These are phyloP conservation scores for Xanthia icteritia DNA, from an alignment of 2,888 invertebrate genomes.

Conservation along the genomic window DNA sequence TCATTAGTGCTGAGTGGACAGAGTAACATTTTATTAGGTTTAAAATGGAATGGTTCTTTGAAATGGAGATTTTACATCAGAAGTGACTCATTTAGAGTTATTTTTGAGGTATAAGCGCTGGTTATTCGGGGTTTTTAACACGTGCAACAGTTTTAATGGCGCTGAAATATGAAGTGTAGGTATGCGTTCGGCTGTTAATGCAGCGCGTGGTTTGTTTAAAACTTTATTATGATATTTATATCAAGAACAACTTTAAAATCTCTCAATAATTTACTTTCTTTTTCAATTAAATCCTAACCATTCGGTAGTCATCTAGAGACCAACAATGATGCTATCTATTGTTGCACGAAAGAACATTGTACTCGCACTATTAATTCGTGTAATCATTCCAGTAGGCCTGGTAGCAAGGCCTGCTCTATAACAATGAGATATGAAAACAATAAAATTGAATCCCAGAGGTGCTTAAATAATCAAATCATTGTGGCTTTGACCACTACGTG, in stretches of 20 bases:
- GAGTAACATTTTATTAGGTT: slow-evolving; percentile 32
- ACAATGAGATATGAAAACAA: slow-evolving; percentile 67
- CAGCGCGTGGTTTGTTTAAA: not conserved
- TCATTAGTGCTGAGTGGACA: slow-evolving; percentile 21
- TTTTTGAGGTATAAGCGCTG: slow-evolving; percentile 5
- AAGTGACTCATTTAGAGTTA: slow-evolving; percentile 34
- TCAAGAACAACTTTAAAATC: not conserved
- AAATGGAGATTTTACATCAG: slow-evolving; percentile 40
- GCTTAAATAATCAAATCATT: slow-evolving; percentile 54
- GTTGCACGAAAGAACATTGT: slow-evolving; percentile 8
- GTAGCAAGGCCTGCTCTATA: slow-evolving; percentile 46
- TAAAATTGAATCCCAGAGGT: slow-evolving; percentile 63
- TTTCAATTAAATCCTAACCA: slow-evolving; percentile 33
- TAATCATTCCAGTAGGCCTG: slow-evolving; percentile 30
- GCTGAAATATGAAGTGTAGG: not conserved
- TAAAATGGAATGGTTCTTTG: slow-evolving; percentile 43
- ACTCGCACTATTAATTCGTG: slow-evolving; percentile 12
- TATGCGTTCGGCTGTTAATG: not conserved
- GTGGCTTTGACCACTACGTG: slow-evolving; percentile 44
- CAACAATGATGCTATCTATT: slow-evolving; percentile 27
- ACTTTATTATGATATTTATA: not conserved
- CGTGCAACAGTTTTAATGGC: slow-evolving; percentile 8
- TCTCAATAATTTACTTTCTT: slow-evolving; percentile 25
- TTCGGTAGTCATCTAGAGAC: slow-evolving; percentile 14
- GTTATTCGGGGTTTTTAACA: slow-evolving; percentile 16